These are phyloP conservation scores for Myripristis murdjan DNA, from an alignment of 2,797 vertebrate genomes.

Conservation along the genomic window DNA sequence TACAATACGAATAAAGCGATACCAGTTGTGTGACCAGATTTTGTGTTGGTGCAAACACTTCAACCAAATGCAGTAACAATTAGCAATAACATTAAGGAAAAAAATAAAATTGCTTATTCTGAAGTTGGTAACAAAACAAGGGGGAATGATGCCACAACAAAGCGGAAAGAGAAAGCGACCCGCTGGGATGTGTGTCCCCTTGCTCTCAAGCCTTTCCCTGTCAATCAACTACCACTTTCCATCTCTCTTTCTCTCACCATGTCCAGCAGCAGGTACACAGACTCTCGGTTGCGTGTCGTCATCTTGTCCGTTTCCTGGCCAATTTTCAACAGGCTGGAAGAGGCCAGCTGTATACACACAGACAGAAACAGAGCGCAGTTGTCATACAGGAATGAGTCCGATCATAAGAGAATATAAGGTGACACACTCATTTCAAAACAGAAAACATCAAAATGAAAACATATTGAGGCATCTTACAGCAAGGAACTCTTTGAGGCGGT, in stretches of 20 bases:
- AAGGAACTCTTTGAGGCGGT: conserved; percentile 98
- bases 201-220: neutral
- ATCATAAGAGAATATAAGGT: neutral
- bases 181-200: no score
- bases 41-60: no score
- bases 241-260: conserved; percentile 88
- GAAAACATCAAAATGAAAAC: neutral
- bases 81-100: no score
- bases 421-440: neutral
- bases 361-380: neutral
- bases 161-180: no score
- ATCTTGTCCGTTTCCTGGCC: conserved; percentile 99
- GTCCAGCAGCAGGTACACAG: conserved; percentile 97
- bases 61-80: no score
- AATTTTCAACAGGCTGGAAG: conserved; percentile 97
- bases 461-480: conserved; percentile 87
- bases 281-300: conserved; percentile 97
- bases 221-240: neutral
- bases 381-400: no score
- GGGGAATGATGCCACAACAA: no score
- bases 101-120: no score
- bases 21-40: no score
- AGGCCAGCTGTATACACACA: conserved; percentile 89
- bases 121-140: no score
- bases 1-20: no score